These are phyloP conservation scores for Neosilurus mollespiculum DNA, from an alignment of 2,797 vertebrate genomes.

Conservation along the genomic window DNA sequence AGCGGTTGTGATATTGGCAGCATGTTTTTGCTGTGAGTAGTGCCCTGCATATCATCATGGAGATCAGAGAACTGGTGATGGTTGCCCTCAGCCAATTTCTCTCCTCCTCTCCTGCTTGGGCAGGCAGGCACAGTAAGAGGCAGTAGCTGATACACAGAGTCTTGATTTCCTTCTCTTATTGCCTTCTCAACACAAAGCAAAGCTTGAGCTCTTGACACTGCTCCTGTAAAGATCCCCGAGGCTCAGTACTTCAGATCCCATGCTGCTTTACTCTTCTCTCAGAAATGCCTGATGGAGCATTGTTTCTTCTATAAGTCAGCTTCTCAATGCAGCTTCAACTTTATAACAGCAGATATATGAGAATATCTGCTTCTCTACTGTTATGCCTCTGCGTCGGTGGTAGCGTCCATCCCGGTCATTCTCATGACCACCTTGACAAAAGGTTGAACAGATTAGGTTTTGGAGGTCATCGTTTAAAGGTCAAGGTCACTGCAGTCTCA, in stretches of 20 bases:
- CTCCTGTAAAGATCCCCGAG: slow-evolving; percentile 25
- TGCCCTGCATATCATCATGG: slow-evolving; percentile 31
- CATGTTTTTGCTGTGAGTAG: slow-evolving; percentile 16
- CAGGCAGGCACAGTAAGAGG: slow-evolving; percentile 11
- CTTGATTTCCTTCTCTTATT: slow-evolving; percentile 33
- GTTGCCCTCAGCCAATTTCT: slow-evolving; percentile 25
- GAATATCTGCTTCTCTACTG: not conserved
- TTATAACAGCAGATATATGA: not conserved
- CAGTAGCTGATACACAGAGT: slow-evolving; percentile 25
- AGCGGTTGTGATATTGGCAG: not conserved
- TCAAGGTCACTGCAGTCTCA: no score
- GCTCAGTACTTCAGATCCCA: slow-evolving; percentile 29
- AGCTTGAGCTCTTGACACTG: not conserved
- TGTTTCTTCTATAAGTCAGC: not conserved
- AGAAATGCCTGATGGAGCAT: slow-evolving; percentile 6
- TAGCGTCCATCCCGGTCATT: no score
- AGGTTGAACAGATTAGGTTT: no score
- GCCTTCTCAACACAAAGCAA: slow-evolving; percentile 33
- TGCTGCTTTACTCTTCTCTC: slow-evolving; percentile 13
- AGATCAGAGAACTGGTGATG: slow-evolving; percentile 41
- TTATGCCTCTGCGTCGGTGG: no score
- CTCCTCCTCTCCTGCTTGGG: slow-evolving; percentile 5
- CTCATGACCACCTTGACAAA: no score
- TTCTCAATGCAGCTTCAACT: not conserved
- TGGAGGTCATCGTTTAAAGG: no score